A percentile compares a stretch with the other conserved stretches of the same genome.
Conservation (phyloP, 2,888 invertebrate genomes). For the Athripsodes cinereus region DNA sequence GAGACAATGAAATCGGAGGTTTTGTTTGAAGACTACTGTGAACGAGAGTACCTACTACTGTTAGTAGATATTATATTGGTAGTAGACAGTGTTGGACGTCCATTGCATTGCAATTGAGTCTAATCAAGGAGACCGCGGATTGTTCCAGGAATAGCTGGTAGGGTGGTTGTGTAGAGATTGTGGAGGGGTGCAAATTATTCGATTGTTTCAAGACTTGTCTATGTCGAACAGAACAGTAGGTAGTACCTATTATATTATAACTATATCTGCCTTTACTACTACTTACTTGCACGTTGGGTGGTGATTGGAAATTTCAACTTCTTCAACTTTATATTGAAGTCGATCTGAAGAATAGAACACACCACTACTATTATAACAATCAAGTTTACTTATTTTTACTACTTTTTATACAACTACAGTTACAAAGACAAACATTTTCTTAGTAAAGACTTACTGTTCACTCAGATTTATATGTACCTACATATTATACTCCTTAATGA, state of each 20-base stretch:
- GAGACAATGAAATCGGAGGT: slow-evolving; percentile 16
- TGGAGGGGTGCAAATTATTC: neutral
- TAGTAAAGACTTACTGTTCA: no score
- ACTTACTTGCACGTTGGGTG: neutral
- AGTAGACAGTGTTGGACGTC: slow-evolving; percentile 18
- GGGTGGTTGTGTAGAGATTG: neutral
- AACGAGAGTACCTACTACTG: no score
- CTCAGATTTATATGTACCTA: no score
- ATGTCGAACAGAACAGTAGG: no score
- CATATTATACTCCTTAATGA: no score
- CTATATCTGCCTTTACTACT: no score
- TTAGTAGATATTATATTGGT: slow-evolving; percentile 1
- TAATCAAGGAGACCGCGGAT: slow-evolving; percentile 25
- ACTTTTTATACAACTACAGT: no score
- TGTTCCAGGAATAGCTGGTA: slow-evolving; percentile 5
- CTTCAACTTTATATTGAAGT: neutral
- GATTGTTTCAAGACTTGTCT: neutral
- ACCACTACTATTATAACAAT: no score
- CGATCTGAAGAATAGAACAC: neutral
- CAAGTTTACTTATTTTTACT: no score
- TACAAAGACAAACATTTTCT: no score
- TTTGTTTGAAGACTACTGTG: slow-evolving; percentile 23
- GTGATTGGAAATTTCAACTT: slow-evolving; percentile 2
- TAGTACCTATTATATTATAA: no score
- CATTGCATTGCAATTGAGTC: slow-evolving; percentile 28